These are phyloP conservation scores for Netta rufina DNA, from an alignment of 2,797 vertebrate species.

Conservation along the genomic window DNA sequence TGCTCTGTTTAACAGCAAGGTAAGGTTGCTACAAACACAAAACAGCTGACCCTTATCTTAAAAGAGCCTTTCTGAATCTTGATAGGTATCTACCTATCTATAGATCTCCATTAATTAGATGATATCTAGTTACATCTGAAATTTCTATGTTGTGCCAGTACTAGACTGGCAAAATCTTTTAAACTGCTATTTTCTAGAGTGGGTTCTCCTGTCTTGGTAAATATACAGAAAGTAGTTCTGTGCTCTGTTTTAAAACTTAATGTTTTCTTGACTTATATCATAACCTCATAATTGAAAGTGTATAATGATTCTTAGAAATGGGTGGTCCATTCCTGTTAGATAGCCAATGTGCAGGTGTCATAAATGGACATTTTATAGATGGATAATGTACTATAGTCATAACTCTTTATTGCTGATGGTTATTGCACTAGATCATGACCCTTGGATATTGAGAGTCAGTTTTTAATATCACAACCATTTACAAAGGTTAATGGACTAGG, in stretches of 20 bases:
- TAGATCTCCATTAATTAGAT: neutral
- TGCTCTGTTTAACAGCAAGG: neutral
- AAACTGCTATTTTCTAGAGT: neutral
- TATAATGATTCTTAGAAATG: slow-evolving; percentile 70
- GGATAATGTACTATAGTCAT: slow-evolving; percentile 82
- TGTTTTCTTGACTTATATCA: slow-evolving; percentile 51
- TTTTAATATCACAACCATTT: slow-evolving; percentile 85
- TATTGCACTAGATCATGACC: slow-evolving; percentile 83
- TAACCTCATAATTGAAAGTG: slow-evolving; percentile 59
- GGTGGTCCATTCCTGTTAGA: slow-evolving; percentile 67
- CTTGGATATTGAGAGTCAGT: slow-evolving; percentile 83
- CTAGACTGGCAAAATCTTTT: neutral
- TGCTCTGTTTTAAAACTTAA: slow-evolving; percentile 21
- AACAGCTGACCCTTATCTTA: neutral
- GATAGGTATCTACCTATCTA: neutral
- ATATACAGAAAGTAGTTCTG: neutral
- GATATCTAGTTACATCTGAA: neutral
- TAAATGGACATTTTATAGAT: slow-evolving; percentile 83
- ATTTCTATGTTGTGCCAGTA: neutral
- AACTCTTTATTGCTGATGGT: slow-evolving; percentile 84
- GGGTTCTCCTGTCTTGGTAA: neutral
- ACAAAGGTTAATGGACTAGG: slow-evolving; percentile 84
- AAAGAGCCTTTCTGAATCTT: neutral
- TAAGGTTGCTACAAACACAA: neutral
- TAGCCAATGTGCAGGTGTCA: slow-evolving; percentile 67